phyloP scores from a whole-genome alignment of 2,113 vertebrate species.

The Pan troglodytes region NHGRI_mPanTro3-v2.1_pri NC_072401.2:84680501-84681000 shows the following conservation, averaged over 20 bases:
- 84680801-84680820: conserved; percentile 71
- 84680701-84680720: conserved; percentile 73
- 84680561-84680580: conserved; percentile 52
- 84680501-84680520: background rate
- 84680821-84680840: conserved; percentile 73
- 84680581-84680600: conserved; percentile 53
- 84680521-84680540: background rate
- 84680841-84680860: conserved; percentile 80
- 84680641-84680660: conserved; percentile 52
- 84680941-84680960: conserved; percentile 79
- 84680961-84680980: conserved; percentile 74
- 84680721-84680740: conserved; percentile 68
- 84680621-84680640: conserved; percentile 58
- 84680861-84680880: conserved; percentile 76
- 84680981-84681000: conserved; percentile 47
- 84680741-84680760: conserved; percentile 69
- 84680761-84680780: conserved; percentile 69
- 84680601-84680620: conserved; percentile 30
- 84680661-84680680: conserved; percentile 65
- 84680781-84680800: conserved; percentile 75
- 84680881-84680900: conserved; percentile 38
- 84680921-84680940: conserved; percentile 79
- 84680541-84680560: conserved; percentile 51
- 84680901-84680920: conserved; percentile 75
- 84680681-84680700: conserved; percentile 71